Evolutionary conservation across 37 sponge, comb jelly and placozoan species (phyloP), one percentile per base, ranked within the genome.

Genomic region (Tethya wilhelma): DNA sequence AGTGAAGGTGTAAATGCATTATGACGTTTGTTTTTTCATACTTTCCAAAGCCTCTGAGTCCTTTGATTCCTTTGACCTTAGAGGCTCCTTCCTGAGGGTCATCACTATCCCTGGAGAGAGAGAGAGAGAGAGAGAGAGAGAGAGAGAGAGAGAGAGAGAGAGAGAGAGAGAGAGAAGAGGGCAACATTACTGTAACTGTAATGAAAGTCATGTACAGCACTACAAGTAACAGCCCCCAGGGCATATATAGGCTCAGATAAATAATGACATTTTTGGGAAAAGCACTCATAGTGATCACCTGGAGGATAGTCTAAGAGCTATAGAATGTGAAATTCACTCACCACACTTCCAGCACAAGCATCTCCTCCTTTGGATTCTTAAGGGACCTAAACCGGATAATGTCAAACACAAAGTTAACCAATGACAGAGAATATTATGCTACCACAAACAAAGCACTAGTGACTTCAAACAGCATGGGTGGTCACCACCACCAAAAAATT

Each of bases 311-410:
- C n/a, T n/a, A n/a, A n/a, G n/a, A n/a, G n/a, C n/a, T n/a, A n/a
- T n/a, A n/a, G n/a, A n/a, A n/a, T n/a, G n/a, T n/a, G 2, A 29
- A 32, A n/a, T 43, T 30, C 7, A 64, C 78, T 63, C 29, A 78
- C 86, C 86, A 86, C 1, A 86, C 56, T 49, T 86, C 86, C 14
- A 86, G 38, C 26, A 78, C 79, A 12, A 86, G 73, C 19, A 64
- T 26, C 14, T 86, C 73, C 5, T 78, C 73, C 23, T 40, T 71
- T 30, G 72, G 79, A 43, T 59, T 64, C 6, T 45, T 36, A 22
- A 86, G 23, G 0, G 49, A 22, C 46, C 86, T 86, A 57, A 37
- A 71, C 40, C 11, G 2, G 73, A 0, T 44, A 29, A 62, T 22
- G 40, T 38, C 1, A 69, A 19, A 69, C 2, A 49, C 33, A 29